Conservation (phyloP, 2,888 invertebrate species). For the Sesamia inferens region DNA sequence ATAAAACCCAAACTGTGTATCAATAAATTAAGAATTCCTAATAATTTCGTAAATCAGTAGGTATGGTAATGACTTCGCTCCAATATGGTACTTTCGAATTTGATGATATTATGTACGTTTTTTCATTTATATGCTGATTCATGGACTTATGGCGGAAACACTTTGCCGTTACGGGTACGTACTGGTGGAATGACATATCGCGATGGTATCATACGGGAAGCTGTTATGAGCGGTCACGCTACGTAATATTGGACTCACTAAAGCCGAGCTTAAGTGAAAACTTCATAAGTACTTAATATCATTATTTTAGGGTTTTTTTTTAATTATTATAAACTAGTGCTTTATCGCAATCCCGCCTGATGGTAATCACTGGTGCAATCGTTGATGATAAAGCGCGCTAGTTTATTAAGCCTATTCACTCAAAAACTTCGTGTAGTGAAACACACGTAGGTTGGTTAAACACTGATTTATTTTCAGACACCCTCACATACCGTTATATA, state of each 20-base stretch:
- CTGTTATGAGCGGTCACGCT: constrained; percentile 8
- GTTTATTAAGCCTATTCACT: too few relatives aligned
- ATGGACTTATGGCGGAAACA: constrained; percentile 75
- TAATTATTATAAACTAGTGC: too few relatives aligned
- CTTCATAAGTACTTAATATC: too few relatives aligned
- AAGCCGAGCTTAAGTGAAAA: not conserved
- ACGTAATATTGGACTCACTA: not conserved
- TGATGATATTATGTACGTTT: constrained; percentile 60
- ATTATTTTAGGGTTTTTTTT: too few relatives aligned
- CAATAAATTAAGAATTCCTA: constrained; percentile 55
- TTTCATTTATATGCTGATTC: constrained; percentile 73
- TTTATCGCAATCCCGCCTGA: too few relatives aligned
- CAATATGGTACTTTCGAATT: constrained; percentile 63
- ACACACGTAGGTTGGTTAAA: too few relatives aligned
- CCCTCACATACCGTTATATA: too few relatives aligned
- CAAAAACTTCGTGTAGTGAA: too few relatives aligned
- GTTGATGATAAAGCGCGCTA: too few relatives aligned
- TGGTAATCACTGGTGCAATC: too few relatives aligned
- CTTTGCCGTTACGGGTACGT: constrained; percentile 75
- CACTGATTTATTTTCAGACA: too few relatives aligned
- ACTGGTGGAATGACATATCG: constrained; percentile 74
- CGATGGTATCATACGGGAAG: constrained; percentile 14
- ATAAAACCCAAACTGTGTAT: constrained; percentile 54
- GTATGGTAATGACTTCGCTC: constrained; percentile 59
- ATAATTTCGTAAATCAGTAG: constrained; percentile 66